These are phyloP conservation scores for Harpagifer antarcticus DNA, from an alignment of 2,797 vertebrate species.

Conservation along the genomic window DNA sequence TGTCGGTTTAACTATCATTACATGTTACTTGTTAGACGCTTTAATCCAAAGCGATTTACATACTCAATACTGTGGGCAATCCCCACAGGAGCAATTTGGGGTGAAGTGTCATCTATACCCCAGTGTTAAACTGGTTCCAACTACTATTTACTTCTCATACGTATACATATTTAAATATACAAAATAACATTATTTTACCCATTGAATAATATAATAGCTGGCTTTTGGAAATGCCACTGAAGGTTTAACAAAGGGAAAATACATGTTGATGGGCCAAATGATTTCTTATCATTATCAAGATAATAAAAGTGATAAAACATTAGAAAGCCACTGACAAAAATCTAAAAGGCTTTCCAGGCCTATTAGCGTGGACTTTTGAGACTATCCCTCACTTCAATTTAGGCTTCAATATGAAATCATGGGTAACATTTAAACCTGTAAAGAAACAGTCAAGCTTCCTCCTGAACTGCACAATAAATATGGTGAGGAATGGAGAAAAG, in stretches of 20 bases:
- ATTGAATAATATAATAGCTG: too few relatives aligned
- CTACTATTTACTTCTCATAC: neutral
- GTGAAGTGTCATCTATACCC: neutral
- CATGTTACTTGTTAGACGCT: too few relatives aligned
- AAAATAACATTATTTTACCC: neutral
- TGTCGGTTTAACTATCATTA: neutral
- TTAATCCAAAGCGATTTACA: too few relatives aligned
- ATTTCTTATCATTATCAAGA: neutral
- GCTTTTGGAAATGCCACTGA: neutral
- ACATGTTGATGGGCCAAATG: neutral
- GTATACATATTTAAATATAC: neutral
- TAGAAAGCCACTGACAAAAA: neutral
- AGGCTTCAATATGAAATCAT: neutral
- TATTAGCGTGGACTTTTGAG: neutral
- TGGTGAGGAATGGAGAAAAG: neutral
- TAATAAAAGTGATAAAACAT: neutral
- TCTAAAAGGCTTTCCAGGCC: neutral
- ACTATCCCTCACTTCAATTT: neutral
- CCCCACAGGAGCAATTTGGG: too few relatives aligned
- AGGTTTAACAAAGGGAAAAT: neutral
- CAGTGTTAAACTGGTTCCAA: neutral
- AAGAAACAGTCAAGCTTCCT: neutral
- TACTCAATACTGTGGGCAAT: too few relatives aligned
- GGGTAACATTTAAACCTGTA: neutral
- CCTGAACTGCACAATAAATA: conserved; percentile 6